Conservation (phyloP, 2,797 vertebrate species). For the Discoglossus pictus region DNA sequence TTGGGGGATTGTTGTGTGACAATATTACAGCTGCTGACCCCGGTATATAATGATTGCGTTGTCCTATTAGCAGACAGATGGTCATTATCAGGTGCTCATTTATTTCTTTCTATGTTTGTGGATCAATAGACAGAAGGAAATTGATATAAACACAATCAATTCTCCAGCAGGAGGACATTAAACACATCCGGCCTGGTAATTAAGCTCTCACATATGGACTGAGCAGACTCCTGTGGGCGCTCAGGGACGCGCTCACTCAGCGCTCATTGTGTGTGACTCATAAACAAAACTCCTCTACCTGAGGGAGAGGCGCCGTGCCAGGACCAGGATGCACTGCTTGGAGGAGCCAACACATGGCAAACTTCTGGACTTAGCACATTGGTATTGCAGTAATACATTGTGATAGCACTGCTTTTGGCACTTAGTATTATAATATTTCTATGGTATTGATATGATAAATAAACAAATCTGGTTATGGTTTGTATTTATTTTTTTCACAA, state of each 20-base stretch:
- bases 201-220: slow-evolving; percentile 42
- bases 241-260: neutral
- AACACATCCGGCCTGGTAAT: slow-evolving; percentile 25
- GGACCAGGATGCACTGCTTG: neutral
- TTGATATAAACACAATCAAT: slow-evolving; percentile 45
- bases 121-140: slow-evolving; percentile 48
- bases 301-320: slow-evolving; percentile 24
- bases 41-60: too few species aligned
- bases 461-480: too few species aligned
- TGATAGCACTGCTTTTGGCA: too few species aligned
- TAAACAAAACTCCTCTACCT: slow-evolving; percentile 27
- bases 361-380: neutral
- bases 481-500: too few species aligned
- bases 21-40: too few species aligned
- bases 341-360: neutral
- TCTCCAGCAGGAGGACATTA: neutral
- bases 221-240: slow-evolving; percentile 12
- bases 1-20: too few species aligned
- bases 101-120: slow-evolving; percentile 13
- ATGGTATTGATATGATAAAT: too few species aligned
- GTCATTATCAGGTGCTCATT: slow-evolving; percentile 25
- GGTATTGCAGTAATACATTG: too few species aligned
- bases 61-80: slow-evolving; percentile 28
- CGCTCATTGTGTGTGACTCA: slow-evolving; percentile 12
- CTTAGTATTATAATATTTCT: too few species aligned